phyloP scores from a whole-genome alignment of 2,888 invertebrate genomes.

The Sabatieria punctata region DNA sequence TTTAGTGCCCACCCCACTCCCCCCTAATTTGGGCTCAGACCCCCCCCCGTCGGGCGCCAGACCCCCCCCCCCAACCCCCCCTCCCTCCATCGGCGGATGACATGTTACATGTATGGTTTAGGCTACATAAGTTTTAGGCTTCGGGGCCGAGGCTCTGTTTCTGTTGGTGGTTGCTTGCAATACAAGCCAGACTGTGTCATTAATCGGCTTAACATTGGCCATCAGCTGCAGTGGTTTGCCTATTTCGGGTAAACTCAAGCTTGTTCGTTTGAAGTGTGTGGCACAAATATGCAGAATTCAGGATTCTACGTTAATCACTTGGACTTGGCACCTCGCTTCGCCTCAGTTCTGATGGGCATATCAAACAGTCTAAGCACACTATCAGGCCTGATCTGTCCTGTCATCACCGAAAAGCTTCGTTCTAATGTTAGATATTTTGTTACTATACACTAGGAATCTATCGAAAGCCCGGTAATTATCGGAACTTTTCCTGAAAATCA shows the following conservation, averaged over 20 bases:
- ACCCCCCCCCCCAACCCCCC: too few relatives aligned
- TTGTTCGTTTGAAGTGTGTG: too few relatives aligned
- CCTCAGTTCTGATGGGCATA: conserved; percentile 91
- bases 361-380: conserved; percentile 95
- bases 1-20: too few relatives aligned
- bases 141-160: conserved; percentile 93
- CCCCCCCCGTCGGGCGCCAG: too few relatives aligned
- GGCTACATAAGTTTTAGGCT: conserved; percentile 41
- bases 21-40: background rate
- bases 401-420: conserved; percentile 76
- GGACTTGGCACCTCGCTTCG: conserved; percentile 88
- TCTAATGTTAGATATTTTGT: too few relatives aligned
- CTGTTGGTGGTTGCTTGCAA: conserved; percentile 86
- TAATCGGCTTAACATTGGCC: conserved; percentile 74
- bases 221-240: conserved; percentile 98
- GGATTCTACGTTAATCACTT: conserved; percentile 98
- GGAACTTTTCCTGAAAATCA: too few relatives aligned
- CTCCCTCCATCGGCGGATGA: too few relatives aligned
- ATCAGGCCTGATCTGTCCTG: conserved; percentile 85
- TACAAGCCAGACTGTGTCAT: conserved; percentile 50
- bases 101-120: too few relatives aligned
- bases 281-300: conserved; percentile 17
- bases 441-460: too few relatives aligned
- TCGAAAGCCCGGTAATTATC: too few relatives aligned
- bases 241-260: conserved; percentile 51